Percentiles rank a stretch among this genome's conserved stretches.
Evolutionary conservation across 2,113 vertebrate species (phyloP).

Genomic region (Dryoscopus gambensis): DNA sequence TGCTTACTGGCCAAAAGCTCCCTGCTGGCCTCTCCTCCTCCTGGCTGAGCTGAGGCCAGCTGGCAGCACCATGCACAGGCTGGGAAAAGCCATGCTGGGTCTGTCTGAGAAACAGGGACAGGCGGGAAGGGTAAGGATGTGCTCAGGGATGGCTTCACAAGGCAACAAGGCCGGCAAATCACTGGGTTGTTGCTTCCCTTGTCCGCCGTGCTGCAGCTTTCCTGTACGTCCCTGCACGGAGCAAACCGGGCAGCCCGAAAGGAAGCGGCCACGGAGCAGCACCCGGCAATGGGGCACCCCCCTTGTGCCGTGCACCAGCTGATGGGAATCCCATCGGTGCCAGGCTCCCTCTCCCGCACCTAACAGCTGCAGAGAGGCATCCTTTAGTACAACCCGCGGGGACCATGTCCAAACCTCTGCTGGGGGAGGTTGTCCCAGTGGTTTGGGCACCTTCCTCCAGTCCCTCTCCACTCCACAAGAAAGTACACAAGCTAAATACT

Average conservation of each 20-base stretch:
- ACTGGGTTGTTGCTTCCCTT: background rate
- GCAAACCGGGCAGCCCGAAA: background rate
- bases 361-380: background rate
- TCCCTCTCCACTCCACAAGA: background rate
- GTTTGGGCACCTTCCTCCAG: background rate
- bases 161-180: background rate
- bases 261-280: background rate
- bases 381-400: background rate
- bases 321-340: background rate
- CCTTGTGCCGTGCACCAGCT: fast-evolving
- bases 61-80: background rate
- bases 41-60: background rate
- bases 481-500: background rate
- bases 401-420: fast-evolving
- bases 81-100: background rate
- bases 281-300: background rate
- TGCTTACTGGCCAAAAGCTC: fast-evolving
- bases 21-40: background rate
- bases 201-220: fast-evolving
- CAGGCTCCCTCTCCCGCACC: background rate
- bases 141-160: background rate
- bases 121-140: background rate
- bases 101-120: background rate
- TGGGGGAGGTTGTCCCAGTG: background rate
- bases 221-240: fast-evolving